A percentile compares a stretch with the other conserved stretches of the same genome.
These are phyloP conservation scores for Psettodes erumei DNA, from an alignment of 2,113 vertebrate genomes.

Conservation along the genomic window DNA sequence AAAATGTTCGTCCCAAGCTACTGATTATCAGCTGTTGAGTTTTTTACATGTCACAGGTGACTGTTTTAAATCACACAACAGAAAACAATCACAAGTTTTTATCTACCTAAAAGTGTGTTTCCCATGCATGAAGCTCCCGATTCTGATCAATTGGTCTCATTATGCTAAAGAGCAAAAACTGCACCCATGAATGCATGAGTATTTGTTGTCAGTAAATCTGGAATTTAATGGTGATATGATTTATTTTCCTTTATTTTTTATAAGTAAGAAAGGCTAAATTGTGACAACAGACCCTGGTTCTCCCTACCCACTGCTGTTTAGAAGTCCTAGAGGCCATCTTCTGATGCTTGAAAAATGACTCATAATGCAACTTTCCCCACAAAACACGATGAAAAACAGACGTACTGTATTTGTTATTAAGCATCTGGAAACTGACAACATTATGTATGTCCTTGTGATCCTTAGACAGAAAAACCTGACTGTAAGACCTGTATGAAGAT, in stretches of 20 bases:
- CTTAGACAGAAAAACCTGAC: conserved; percentile 78
- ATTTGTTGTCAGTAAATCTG: conserved; percentile 52
- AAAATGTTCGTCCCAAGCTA: conserved; percentile 32
- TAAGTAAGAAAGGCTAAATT: conserved; percentile 42
- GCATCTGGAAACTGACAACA: conserved; percentile 72
- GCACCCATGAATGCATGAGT: conserved; percentile 55
- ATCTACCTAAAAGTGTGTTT: conserved; percentile 16
- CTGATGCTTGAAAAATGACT: conserved; percentile 71
- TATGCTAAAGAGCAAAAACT: conserved; percentile 10
- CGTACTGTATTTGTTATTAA: conserved; percentile 74
- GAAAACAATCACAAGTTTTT: conserved; percentile 22
- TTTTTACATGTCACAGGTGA: conserved; percentile 9
- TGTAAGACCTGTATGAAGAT: conserved; percentile 79
- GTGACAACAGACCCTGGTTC: conserved; percentile 76
- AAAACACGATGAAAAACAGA: conserved; percentile 66
- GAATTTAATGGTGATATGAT: conserved; percentile 35
- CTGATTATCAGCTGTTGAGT: conserved; percentile 20
- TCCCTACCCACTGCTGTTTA: conserved; percentile 73
- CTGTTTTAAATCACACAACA: not conserved
- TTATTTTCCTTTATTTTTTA: conserved; percentile 4
- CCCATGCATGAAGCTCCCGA: conserved; percentile 27
- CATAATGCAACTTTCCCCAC: conserved; percentile 57
- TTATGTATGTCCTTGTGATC: conserved; percentile 82
- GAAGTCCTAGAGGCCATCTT: conserved; percentile 74
- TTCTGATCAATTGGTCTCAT: conserved; percentile 27